Base-by-base conservation (phyloP, 2,888 invertebrate genomes). In the Crossocerus cetratus region DNA sequence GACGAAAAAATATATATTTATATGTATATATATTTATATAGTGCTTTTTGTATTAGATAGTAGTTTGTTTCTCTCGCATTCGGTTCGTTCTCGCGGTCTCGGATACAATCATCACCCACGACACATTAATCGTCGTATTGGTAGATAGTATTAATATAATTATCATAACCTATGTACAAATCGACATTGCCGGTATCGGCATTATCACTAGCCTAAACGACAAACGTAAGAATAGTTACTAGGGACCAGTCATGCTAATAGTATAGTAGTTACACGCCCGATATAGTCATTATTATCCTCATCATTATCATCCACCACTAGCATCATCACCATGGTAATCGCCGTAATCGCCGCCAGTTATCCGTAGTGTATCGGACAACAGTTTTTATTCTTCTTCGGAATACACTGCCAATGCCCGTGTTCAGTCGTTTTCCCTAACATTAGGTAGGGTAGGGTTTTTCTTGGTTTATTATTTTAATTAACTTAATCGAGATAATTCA, bases 181-280 rank as follows among this genome's bases (percentile, higher is more conserved):
- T 80, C 81, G 83, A 82, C 78, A 78, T 72, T 66, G 82, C 78
- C 82, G 69, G 22, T 76, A 54, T 64, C 77, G 72, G 83, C 76
- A 61, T 80, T 75, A 73, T 72, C 65, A 76, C 82, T 78, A 75
- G 78, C 78, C 81, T 72, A 83, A 84, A 81, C 79, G 82, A 83
- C 72, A 81, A 86, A 85, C 82, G 77, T 80, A 83, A 86, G 81
- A 83, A 77, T 83, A 82, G 83, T 84, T 81, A 85, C 83, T 85
- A 86, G 81, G 82, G 86, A 86, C 86, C 87, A 88, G 85, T 88
- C 85, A 84, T 86, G 85, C 84, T 86, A 85, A 85, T 85, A 84
- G 77, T 84, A 84, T 82, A 86, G 78, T 86, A 87, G 84, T 86
- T 86, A 85, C 83, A 85, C 82, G 84, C 80, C 80, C 77, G 83